These are phyloP conservation scores for Noctuana brunneofusca DNA, from an alignment of 2,888 invertebrate genomes.

Conservation along the genomic window DNA sequence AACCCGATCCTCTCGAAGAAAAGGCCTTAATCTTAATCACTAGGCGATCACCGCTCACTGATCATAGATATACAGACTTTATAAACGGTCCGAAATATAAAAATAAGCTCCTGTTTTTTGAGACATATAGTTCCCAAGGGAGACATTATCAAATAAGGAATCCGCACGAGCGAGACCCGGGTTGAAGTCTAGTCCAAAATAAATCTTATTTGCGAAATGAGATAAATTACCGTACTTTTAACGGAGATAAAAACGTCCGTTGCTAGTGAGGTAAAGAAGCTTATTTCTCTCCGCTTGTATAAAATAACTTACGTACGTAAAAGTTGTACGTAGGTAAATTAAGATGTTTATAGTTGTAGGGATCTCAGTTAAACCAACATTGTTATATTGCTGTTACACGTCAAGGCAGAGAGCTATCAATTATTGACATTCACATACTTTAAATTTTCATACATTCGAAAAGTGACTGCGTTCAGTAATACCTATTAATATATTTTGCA, in stretches of 20 bases:
- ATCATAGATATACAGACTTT: too few species aligned
- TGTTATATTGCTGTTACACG: too few species aligned
- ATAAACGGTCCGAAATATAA: background rate
- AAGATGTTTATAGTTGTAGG: slow-evolving; percentile 8
- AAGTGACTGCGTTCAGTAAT: too few species aligned
- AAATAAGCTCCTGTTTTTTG: background rate
- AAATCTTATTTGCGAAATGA: slow-evolving; percentile 29
- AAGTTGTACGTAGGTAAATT: slow-evolving; percentile 15
- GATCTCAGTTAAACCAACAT: too few species aligned
- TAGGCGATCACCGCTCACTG: too few species aligned
- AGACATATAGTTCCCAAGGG: slow-evolving; percentile 2
- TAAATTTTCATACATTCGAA: too few species aligned
- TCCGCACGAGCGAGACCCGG: slow-evolving; percentile 10
- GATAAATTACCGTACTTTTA: slow-evolving; percentile 32
- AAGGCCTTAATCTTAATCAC: too few species aligned
- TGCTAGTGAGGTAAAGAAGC: slow-evolving; percentile 19
- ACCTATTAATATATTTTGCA: too few species aligned
- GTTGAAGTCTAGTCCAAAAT: slow-evolving; percentile 21
- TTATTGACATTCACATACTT: too few species aligned
- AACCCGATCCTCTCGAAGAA: too few species aligned
- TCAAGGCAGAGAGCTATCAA: too few species aligned
- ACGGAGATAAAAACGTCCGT: slow-evolving; percentile 24
- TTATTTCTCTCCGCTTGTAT: slow-evolving; percentile 21
- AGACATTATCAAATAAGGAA: slow-evolving; percentile 20
- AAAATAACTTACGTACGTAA: slow-evolving; percentile 24